Evolutionary conservation across 2,113 vertebrate species (phyloP), one percentile per base, ranked within the genome.

Genomic region (Sylvietta virens): DNA sequence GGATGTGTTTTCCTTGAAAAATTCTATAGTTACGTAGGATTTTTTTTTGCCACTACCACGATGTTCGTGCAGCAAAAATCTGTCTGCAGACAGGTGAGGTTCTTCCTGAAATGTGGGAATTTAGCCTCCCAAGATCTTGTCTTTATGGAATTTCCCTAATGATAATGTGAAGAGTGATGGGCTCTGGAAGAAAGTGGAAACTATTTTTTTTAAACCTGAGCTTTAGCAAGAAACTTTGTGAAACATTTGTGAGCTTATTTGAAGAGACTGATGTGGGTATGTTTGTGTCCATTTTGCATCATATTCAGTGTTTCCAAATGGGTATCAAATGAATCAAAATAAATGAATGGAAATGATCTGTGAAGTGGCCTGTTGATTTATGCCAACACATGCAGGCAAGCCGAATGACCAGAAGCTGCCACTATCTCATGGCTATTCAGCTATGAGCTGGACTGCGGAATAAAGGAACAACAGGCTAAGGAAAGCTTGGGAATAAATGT

Each of bases 241-340:
- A 93, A 92, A 77, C 5, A 13, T 56, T 66, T 60, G 66, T 92
- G 86, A 86, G 57, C 51, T 82, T 62, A 88, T 72, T 88, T 74
- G 48, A 83, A 86, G 86, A 60, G 45, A 85, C 23, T 87, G 40
- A 16, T 18, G 31, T 19, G 33, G 60, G 44, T 84, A 48, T 80
- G 65, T 71, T 42, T 86, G 44, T 82, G 56, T 86, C 92, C n/a
- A 33, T 66, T 96, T 91, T 91, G 50, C 65, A 91, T 86, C 15
- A 3, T 92, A 62, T 48, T 81, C 69, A 84, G 21, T 93, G 81
- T 95, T 88, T 95, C 39, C 58, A 94, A 81, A 54, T 93, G 66
- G 35, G 51, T 95, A 82, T 86, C 39, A 73, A 47, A 54, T 73
- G 31, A 84, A 58, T 87, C 18, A 73, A 94, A 97, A 93, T 97